Base-by-base conservation (phyloP, 2,113 vertebrate genomes). In the Gavialis gangeticus region DNA sequence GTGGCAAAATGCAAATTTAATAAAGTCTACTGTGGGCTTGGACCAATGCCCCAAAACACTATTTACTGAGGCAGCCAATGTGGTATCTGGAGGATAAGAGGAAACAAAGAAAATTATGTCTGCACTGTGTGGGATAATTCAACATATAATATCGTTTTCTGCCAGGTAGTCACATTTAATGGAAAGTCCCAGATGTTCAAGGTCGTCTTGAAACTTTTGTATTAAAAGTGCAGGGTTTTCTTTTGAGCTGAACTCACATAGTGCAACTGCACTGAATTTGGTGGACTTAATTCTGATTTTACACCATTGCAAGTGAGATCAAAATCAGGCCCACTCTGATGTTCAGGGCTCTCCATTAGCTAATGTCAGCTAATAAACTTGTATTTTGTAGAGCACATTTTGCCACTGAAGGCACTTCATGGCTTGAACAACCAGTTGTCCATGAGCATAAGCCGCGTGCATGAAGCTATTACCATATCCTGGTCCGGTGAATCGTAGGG, bases 401-500 rank as follows among this genome's bases (percentile, higher is more conserved):
- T 37, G 18, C 22, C 3, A 7, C 69, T 3, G 3, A 71, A 71
- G 24, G 34, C 21, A 46, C 69, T 73, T 37, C 6, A 34, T 18
- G 6, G 34, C 13, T 73, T 73, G 34, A 46, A 13, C 15, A 73
- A 46, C 69, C 46, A 46, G 7, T 7, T 73, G 34, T 46, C 22
- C 69, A 71, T 4, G 21, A 25, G 69, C 34, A 1, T 22, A 21
- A 71, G 34, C 24, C 34, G 25, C 4, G 21, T 46, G 69, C 12
- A 7, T 37, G 46, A 55, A 79, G 84, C 2, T 0, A 62, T 92
- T 98, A 99, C 99, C 98, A 99, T 97, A 83, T 98, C 98, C 79
- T 98, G 85, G 96, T 98, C 98, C 0, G 99, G 99, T 0, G 98
- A 97, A 94, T 99, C 99, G 0, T 99, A 99, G 0, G 99, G 99